Evolutionary conservation across 2,113 vertebrate species (phyloP), one percentile per base, ranked within the genome.

Genomic region (Eulemur rufifrons): DNA sequence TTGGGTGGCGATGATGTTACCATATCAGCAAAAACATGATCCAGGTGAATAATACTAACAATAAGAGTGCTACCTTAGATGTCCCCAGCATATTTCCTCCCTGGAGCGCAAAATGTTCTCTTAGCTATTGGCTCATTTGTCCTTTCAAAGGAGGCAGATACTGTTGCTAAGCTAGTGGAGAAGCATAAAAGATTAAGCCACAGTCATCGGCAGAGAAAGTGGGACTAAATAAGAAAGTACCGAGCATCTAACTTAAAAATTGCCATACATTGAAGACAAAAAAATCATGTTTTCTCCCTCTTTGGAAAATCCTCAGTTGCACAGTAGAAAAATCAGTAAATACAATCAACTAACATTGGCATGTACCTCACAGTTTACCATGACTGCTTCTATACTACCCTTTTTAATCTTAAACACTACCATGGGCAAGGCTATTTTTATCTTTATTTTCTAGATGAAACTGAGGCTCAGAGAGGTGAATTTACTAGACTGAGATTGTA

Each of bases 11-110:
- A 97, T 92, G 94, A 97, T 98, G 98, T 98, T 98, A 98, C 97
- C 97, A 89, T 98, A 97, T 98, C 97, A 98, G 96, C 97, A 98
- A 77, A 98, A 97, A 98, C 96, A 96, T 12, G 94, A 98, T 96
- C 98, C 98, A 97, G 97, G 97, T 98, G 97, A 97, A 69, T 96
- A 74, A 95, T 54, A 86, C 25, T 20, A 91, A 96, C 93, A 96
- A 94, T 78, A 74, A 69, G 27, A 34, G n/a, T 63, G 80, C 88
- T 78, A 81, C 92, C 96, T 95, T 68, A 56, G 82, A 92, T 82
- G 89, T 95, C 90, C 69, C 4, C 2, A 37, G 37, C 45, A 63
- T 63, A 56, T 83, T 74, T 83, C 69, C 45, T 74, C 77, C 74
- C 91, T 52, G 80, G 76, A 83, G 81, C 5, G 8, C 63, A 74